Evolutionary conservation across 2,888 invertebrate species (phyloP), one percentile per base, ranked within the genome.

Genomic region (Dioctria linearis): DNA sequence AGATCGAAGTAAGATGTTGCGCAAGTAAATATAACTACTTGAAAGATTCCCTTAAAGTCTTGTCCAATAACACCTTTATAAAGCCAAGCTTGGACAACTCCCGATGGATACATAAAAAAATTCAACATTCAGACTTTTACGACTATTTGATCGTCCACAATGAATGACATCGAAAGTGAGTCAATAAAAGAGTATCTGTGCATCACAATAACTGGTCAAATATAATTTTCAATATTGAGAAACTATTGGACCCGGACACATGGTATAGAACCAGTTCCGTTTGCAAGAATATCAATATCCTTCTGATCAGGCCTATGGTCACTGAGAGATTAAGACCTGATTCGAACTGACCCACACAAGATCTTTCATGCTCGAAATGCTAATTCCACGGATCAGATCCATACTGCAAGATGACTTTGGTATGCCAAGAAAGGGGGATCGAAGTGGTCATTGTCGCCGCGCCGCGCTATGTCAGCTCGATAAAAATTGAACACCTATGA

Each of bases 131-230:
- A 79, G 69, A 79, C 69, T 79, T 79, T 79, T 79, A 79, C 79
- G 79, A 63, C 63, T 11, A 61, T 79, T 79, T 79, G 69, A 79
- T 79, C 69, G 79, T 59, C 59, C n/a, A 79, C 57, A 79, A 79
- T 79, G 79, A 79, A 79, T 79, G 69, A 65, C 79, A 79, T 57
- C 67, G 79, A 79, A 79, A 79, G 79, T 79, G 79, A 79, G 79
- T 67, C 65, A 78, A 78, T 63, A 79, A 61, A 61, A 9, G 59
- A 57, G 43, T 59, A 37, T 79, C 46, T 46, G 67, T 69, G 25
- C 11, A 39, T 40, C 49, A 66, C 63, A 78, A 78, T 40, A 25
- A 25, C 78, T 63, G 76, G 61, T 61, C 61, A 76, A 76, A 76
- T 76, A 76, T 76, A 63, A 76, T 76, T 59, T 76, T 76, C 76